Percentiles rank a stretch among this genome's conserved stretches.
These are phyloP conservation scores for Conops quadrifasciatus DNA, from an alignment of 2,888 invertebrate genomes.

Conservation along the genomic window DNA sequence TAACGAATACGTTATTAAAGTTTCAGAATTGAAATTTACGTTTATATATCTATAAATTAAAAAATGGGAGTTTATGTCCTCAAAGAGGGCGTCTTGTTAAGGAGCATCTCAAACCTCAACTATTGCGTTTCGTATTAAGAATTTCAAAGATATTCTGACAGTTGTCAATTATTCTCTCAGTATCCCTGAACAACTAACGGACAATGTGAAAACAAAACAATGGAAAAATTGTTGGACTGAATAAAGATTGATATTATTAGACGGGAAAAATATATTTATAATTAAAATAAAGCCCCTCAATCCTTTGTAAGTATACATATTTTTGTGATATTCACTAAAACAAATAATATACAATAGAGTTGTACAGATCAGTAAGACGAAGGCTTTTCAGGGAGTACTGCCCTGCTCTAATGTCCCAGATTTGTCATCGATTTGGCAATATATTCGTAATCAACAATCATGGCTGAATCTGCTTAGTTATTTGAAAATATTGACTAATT, in stretches of 20 bases:
- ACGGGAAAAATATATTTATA: neutral
- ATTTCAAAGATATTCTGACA: too few species aligned
- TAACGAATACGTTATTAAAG: too few species aligned
- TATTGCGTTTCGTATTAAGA: too few species aligned
- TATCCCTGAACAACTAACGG: too few species aligned
- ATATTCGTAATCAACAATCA: slow-evolving; percentile 24
- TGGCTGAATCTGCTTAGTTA: neutral
- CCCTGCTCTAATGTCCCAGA: slow-evolving; percentile 43
- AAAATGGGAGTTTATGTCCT: too few species aligned
- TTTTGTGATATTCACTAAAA: neutral
- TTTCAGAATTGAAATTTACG: too few species aligned
- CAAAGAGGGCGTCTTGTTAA: too few species aligned
- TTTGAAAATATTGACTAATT: neutral
- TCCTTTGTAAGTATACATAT: slow-evolving; percentile 4
- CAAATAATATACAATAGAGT: neutral
- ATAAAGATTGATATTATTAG: too few species aligned
- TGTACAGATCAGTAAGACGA: neutral
- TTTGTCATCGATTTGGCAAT: slow-evolving; percentile 61
- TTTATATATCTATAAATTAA: too few species aligned
- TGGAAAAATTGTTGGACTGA: neutral
- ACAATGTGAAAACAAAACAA: slow-evolving; percentile 23
- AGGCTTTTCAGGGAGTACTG: neutral
- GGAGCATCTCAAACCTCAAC: too few species aligned
- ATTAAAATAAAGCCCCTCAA: neutral
- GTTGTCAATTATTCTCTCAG: too few species aligned